phyloP scores from a whole-genome alignment of 2,888 invertebrate species.

The Parnassius glacialis region DNA sequence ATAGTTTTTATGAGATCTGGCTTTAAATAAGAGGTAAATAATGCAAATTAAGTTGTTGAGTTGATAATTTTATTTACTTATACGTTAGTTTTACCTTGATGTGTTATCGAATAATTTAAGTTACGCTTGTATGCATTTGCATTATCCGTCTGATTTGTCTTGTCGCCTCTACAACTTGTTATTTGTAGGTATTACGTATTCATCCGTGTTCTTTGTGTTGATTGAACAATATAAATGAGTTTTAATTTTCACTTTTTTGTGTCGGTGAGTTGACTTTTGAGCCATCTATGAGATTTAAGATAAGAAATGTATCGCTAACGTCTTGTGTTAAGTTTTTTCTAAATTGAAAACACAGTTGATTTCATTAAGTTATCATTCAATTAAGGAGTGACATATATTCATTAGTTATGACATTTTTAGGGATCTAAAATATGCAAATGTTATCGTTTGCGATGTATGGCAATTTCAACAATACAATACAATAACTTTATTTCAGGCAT shows the following conservation, averaged over 20 bases:
- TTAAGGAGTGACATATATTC: no score
- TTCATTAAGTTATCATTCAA: no score
- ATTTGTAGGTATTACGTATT: conserved; percentile 10
- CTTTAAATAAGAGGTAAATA: conserved; percentile 3
- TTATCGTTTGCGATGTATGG: no score
- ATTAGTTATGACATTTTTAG: no score
- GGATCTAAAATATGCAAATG: no score
- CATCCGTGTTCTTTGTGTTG: conserved; percentile 1
- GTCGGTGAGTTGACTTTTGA: background rate
- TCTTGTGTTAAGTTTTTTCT: background rate
- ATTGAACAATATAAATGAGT: conserved; percentile 8
- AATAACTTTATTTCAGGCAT: no score
- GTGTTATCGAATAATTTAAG: conserved; percentile 19
- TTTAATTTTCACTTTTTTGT: background rate
- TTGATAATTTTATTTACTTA: conserved; percentile 17
- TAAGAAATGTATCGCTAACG: background rate
- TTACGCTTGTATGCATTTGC: conserved; percentile 11
- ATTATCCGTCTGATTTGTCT: conserved; percentile 6
- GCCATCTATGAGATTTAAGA: conserved; percentile 3
- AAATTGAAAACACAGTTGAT: background rate
- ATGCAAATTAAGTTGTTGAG: background rate
- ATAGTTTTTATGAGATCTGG: conserved; percentile 3
- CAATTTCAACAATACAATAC: no score
- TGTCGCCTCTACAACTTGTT: background rate
- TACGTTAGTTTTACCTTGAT: conserved; percentile 2